These are phyloP conservation scores for Ochotona princeps DNA, from an alignment of 2,113 vertebrate species.

Conservation along the genomic window DNA sequence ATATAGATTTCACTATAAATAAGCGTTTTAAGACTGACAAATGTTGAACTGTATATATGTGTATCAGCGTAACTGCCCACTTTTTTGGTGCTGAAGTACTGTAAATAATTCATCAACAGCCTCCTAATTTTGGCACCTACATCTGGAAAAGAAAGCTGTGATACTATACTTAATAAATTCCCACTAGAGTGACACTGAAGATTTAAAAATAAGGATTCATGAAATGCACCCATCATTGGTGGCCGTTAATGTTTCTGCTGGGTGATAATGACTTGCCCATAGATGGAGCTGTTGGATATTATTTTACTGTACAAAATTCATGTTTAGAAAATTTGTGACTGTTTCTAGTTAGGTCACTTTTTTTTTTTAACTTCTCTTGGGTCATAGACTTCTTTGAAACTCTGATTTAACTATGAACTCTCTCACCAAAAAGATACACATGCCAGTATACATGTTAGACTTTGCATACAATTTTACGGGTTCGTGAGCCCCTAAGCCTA, in stretches of 20 bases:
- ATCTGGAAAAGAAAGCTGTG: conserved; percentile 78
- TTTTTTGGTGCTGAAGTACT: conserved; percentile 88
- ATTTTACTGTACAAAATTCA: conserved; percentile 48
- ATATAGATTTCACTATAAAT: conserved; percentile 90
- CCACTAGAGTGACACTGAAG: conserved; percentile 68
- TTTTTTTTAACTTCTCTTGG: conserved; percentile 61
- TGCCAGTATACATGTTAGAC: conserved; percentile 58
- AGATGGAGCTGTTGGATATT: conserved; percentile 85
- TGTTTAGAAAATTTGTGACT: conserved; percentile 59
- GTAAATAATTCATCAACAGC: conserved; percentile 86
- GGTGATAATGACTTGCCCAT: conserved; percentile 71
- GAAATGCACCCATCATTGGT: conserved; percentile 43
- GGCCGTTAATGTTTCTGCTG: conserved; percentile 47
- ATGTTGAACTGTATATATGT: conserved; percentile 85
- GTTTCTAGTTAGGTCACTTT: conserved; percentile 59
- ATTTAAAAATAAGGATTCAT: conserved; percentile 70
- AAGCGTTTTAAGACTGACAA: conserved; percentile 88
- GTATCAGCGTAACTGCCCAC: conserved; percentile 85
- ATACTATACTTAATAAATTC: conserved; percentile 77
- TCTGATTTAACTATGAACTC: conserved; percentile 65
- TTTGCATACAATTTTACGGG: conserved; percentile 61
- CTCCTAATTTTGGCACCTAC: conserved; percentile 83
- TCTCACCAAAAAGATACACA: conserved; percentile 63
- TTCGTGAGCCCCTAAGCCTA: neutral
- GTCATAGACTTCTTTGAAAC: conserved; percentile 65